Evolutionary conservation across 1,140 invertebrate genomes (phyloP).

Genomic region (Diorhabda elongata): DNA sequence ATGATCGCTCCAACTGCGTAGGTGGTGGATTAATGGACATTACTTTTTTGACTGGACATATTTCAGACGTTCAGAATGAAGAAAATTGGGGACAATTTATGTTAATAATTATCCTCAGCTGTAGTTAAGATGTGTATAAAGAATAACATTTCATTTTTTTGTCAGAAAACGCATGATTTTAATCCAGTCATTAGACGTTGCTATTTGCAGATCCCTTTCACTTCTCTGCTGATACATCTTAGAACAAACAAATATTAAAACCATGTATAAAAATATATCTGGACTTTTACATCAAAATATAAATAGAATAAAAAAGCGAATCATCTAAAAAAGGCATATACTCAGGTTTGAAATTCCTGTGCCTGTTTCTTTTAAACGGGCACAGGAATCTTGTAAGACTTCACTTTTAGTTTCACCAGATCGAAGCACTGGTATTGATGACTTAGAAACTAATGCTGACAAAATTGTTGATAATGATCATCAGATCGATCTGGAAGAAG

Average conservation of each 20-base stretch:
- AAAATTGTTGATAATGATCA: conserved; percentile 2
- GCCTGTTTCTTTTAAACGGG: conserved; percentile 35
- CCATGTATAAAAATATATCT: conserved; percentile 30
- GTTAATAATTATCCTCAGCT: conserved; percentile 42
- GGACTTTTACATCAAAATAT: conserved; percentile 28
- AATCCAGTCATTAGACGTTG: conserved; percentile 44
- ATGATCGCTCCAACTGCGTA: conserved; percentile 23
- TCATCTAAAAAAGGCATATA: conserved; percentile 23
- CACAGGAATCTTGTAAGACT: conserved; percentile 21
- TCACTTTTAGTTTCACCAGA: conserved; percentile 3
- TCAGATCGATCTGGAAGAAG: conserved; percentile 3
- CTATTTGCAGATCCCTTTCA: conserved; percentile 45
- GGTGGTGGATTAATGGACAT: conserved; percentile 38
- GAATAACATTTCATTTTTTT: conserved; percentile 45
- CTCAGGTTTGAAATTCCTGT: conserved; percentile 33
- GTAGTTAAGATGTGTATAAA: conserved; percentile 39
- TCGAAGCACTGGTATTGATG: conserved; percentile 3
- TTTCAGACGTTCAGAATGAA: conserved; percentile 31
- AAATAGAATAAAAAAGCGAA: conserved; percentile 16
- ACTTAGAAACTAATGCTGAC: conserved; percentile 5
- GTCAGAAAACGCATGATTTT: conserved; percentile 45
- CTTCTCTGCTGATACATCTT: conserved; percentile 42
- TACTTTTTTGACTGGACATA: conserved; percentile 44
- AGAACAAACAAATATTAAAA: conserved; percentile 32
- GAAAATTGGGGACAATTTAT: conserved; percentile 47